Base-by-base conservation (phyloP, 2,113 vertebrate species). In the Cephalopterus ornatus region DNA sequence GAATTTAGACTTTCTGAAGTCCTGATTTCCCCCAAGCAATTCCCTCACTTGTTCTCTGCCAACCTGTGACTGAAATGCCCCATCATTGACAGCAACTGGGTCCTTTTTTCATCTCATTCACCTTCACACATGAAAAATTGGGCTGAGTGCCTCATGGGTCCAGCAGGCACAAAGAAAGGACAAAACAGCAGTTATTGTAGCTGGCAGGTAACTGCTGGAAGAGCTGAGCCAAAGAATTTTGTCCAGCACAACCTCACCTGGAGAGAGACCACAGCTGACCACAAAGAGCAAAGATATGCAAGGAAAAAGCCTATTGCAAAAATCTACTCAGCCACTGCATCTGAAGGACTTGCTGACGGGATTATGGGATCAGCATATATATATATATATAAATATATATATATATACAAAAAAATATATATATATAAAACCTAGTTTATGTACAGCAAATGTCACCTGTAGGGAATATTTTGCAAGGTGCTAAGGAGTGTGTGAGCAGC, bases 121-220 rank as follows among this genome's bases (percentile, higher is more conserved):
- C 32, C 22, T 49, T 47, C 33, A 70, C 19, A 12, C 33, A 56
- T 0, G 1, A 11, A 41, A 44, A 88, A 68, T 11, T 3, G 5
- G 49, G 47, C 62, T 59, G 30, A 74, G 47, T 0, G 0, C 15
- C 23, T n/a, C 70, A 62, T 0, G 0, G 35, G 62, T 41, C 44
- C 5, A 6, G 33, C 17, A 78, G 33, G 28, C 4, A 2, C 1
- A 1, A 8, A 61, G 27, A 30, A 65, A 85, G 33, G 58, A 88
- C 50, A 59, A 74, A 86, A 77, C 6, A 35, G n/a, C 46, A 63
- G 41, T 37, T 41, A 61, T 41, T 26, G 24, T 10, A 66, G 16
- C 58, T 47, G 68, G 49, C 22, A 94, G 35, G 3, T 23, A 92
- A 74, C 17, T n/a, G 42, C 66, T 53, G 37, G 30, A 75, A 92